A percentile compares a stretch with the other conserved stretches of the same genome.
phyloP scores from a whole-genome alignment of 2,797 vertebrate genomes.

The Pempheris klunzingeri region DNA sequence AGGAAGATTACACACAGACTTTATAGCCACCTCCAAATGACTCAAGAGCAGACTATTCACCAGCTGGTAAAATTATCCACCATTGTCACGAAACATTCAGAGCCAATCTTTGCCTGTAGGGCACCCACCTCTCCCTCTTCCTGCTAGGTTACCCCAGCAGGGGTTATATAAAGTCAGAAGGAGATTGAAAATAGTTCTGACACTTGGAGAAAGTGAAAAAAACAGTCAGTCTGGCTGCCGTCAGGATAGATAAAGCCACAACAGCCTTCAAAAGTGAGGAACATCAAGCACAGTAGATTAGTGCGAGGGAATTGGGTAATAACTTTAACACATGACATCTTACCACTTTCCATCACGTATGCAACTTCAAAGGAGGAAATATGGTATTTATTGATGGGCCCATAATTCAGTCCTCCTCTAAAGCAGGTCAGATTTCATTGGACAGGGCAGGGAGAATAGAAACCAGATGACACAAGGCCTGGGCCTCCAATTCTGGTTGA shows the following conservation, averaged over 20 bases:
- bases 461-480: slow-evolving; percentile 85
- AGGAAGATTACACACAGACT: slow-evolving; percentile 82
- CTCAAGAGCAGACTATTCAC: slow-evolving; percentile 79
- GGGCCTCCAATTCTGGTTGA: slow-evolving; percentile 60
- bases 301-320: slow-evolving; percentile 83
- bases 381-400: slow-evolving; percentile 87
- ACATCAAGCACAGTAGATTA: slow-evolving; percentile 81
- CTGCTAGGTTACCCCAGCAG: slow-evolving; percentile 27
- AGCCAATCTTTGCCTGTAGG: slow-evolving; percentile 39
- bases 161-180: slow-evolving; percentile 59
- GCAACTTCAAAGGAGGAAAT: slow-evolving; percentile 86
- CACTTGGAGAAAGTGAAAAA: slow-evolving; percentile 67
- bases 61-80: slow-evolving; percentile 79
- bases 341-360: slow-evolving; percentile 83
- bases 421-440: slow-evolving; percentile 87
- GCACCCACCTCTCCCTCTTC: slow-evolving; percentile 28
- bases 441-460: slow-evolving; percentile 83
- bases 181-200: slow-evolving; percentile 78
- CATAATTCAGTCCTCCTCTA: slow-evolving; percentile 86
- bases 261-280: slow-evolving; percentile 70
- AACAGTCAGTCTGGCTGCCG: slow-evolving; percentile 70
- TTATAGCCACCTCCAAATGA: slow-evolving; percentile 84
- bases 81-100: slow-evolving; percentile 74
- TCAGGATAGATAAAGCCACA: slow-evolving; percentile 84
- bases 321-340: slow-evolving; percentile 87